A percentile compares a stretch with the other conserved stretches of the same genome.
These are phyloP conservation scores for Acrobeloides nanus DNA, from an alignment of 2,888 invertebrate species.

Conservation along the genomic window DNA sequence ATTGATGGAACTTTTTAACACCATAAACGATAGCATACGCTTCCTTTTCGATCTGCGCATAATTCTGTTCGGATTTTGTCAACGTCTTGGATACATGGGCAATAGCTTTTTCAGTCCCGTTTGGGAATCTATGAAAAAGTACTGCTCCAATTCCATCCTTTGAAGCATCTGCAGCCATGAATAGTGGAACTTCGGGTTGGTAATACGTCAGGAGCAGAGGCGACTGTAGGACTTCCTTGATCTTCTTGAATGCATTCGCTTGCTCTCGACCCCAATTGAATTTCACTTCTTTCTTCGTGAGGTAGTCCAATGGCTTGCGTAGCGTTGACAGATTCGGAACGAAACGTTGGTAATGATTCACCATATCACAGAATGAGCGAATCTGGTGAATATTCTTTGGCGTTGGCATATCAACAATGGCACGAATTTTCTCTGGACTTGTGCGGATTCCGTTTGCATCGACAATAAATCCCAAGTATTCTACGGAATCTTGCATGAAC, in stretches of 20 bases:
- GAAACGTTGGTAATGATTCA: slow-evolving; percentile 20
- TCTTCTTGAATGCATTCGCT: slow-evolving; percentile 20
- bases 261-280: slow-evolving; percentile 18
- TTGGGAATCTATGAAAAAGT: slow-evolving; percentile 26
- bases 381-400: slow-evolving; percentile 12
- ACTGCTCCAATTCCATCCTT: slow-evolving; percentile 49
- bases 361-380: slow-evolving; percentile 20
- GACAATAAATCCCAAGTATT: slow-evolving; percentile 27
- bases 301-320: slow-evolving; percentile 29
- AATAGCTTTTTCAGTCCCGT: slow-evolving; percentile 35
- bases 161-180: slow-evolving; percentile 55
- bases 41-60: slow-evolving; percentile 46
- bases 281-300: slow-evolving; percentile 18
- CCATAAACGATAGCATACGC: slow-evolving; percentile 54
- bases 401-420: slow-evolving; percentile 22
- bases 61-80: slow-evolving; percentile 25
- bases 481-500: slow-evolving; percentile 20
- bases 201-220: slow-evolving; percentile 44
- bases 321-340: slow-evolving; percentile 9
- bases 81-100: slow-evolving; percentile 21
- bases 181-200: slow-evolving; percentile 39
- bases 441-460: slow-evolving; percentile 17
- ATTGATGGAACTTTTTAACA: slow-evolving; percentile 54
- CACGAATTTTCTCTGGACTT: slow-evolving; percentile 18
- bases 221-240: slow-evolving; percentile 34